phyloP scores from a whole-genome alignment of 2,888 invertebrate species.

The Rosalia funebris region DNA sequence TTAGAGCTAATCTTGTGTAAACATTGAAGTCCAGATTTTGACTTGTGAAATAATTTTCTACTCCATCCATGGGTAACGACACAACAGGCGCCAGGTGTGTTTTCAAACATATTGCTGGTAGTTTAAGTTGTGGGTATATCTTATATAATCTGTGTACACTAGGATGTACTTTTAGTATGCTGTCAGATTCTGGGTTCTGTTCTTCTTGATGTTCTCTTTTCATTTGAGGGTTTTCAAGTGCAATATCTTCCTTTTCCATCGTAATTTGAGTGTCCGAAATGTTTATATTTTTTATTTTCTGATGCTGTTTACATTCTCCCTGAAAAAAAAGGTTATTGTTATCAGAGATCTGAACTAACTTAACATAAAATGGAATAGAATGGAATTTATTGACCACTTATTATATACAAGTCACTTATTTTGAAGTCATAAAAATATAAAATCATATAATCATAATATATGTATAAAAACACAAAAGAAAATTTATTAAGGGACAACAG shows the following conservation, averaged over 20 bases:
- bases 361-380: too few relatives aligned
- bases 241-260: conserved; percentile 28
- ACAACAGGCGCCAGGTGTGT: conserved; percentile 38
- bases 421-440: too few relatives aligned
- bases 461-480: too few relatives aligned
- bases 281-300: conserved; percentile 21
- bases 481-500: too few relatives aligned
- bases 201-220: too few relatives aligned
- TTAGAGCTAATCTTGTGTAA: conserved; percentile 11
- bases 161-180: conserved; percentile 22
- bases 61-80: conserved; percentile 43
- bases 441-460: too few relatives aligned
- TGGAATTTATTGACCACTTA: too few relatives aligned
- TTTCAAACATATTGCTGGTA: conserved; percentile 17
- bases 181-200: background rate
- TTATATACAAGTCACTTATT: too few relatives aligned
- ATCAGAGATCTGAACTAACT: conserved; percentile 1
- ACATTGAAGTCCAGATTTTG: conserved; percentile 24
- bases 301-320: background rate
- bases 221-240: too few relatives aligned
- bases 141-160: conserved; percentile 33
- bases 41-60: conserved; percentile 41
- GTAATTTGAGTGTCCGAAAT: conserved; percentile 33
- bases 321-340: conserved; percentile 13
- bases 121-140: conserved; percentile 32